These are phyloP conservation scores for Caradrina clavipalpis DNA, from an alignment of 2,888 invertebrate species.

Conservation along the genomic window DNA sequence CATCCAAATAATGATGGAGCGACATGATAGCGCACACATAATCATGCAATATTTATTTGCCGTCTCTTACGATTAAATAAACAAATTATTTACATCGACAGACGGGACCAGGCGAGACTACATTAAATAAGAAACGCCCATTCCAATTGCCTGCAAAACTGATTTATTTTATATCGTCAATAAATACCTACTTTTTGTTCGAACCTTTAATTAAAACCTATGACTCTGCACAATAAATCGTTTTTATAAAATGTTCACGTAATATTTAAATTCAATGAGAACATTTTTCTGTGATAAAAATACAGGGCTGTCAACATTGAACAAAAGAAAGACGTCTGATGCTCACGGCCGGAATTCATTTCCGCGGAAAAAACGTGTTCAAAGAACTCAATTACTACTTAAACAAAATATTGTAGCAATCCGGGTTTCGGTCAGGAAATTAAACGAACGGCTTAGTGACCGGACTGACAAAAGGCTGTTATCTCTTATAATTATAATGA, in stretches of 20 bases:
- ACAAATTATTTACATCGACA: slow-evolving; percentile 49
- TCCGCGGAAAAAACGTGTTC: slow-evolving; percentile 85
- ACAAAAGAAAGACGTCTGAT: slow-evolving; percentile 72
- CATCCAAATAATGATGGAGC: slow-evolving; percentile 63
- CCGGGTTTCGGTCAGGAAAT: slow-evolving; percentile 87
- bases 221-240: slow-evolving; percentile 48
- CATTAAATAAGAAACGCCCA: slow-evolving; percentile 52
- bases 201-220: slow-evolving; percentile 57
- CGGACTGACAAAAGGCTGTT: slow-evolving; percentile 81
- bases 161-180: slow-evolving; percentile 52
- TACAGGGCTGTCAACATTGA: slow-evolving; percentile 64
- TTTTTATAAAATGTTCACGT: slow-evolving; percentile 47
- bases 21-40: slow-evolving; percentile 54
- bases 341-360: slow-evolving; percentile 81
- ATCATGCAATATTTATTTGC: slow-evolving; percentile 50
- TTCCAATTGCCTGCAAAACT: slow-evolving; percentile 43
- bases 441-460: slow-evolving; percentile 87
- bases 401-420: slow-evolving; percentile 88
- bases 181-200: slow-evolving; percentile 32
- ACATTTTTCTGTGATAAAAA: slow-evolving; percentile 52
- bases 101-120: slow-evolving; percentile 34
- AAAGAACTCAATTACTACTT: slow-evolving; percentile 89
- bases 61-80: slow-evolving; percentile 41
- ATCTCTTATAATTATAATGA: slow-evolving; percentile 86
- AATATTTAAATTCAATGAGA: slow-evolving; percentile 64